Evolutionary conservation across 2,888 invertebrate species (phyloP).

Genomic region (Caenorhabditis sinica): DNA sequence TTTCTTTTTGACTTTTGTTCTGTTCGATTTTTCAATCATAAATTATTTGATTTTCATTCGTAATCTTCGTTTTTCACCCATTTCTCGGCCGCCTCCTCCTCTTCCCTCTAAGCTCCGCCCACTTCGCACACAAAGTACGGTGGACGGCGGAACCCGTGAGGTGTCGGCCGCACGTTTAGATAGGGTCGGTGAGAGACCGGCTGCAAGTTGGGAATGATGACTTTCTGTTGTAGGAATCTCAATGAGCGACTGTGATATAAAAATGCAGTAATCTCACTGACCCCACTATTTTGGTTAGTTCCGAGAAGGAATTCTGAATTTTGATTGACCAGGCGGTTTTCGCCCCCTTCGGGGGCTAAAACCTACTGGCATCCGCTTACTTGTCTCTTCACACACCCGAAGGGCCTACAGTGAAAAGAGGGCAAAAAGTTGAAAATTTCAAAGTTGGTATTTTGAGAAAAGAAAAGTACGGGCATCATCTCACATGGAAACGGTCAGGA

Average conservation of each 20-base stretch:
- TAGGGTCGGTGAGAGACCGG: neutral
- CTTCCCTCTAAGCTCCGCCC: slow-evolving; percentile 46
- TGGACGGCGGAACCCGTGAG: slow-evolving; percentile 47
- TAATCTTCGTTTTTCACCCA: neutral
- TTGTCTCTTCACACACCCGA: too few species aligned
- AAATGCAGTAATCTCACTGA: slow-evolving; percentile 67
- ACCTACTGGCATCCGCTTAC: too few species aligned
- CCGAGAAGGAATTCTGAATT: neutral
- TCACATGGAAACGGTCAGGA: too few species aligned
- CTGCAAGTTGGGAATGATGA: slow-evolving; percentile 55
- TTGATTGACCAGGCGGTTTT: neutral
- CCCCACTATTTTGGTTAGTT: slow-evolving; percentile 39
- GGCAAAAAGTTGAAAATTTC: too few species aligned
- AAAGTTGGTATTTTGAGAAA: too few species aligned
- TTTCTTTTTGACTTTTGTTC: neutral
- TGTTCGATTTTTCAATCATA: slow-evolving; percentile 11
- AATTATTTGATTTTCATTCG: neutral
- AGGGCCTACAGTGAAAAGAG: neutral
- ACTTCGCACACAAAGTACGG: slow-evolving; percentile 28
- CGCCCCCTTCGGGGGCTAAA: too few species aligned
- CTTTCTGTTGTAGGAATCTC: slow-evolving; percentile 69
- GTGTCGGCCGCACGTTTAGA: slow-evolving; percentile 44
- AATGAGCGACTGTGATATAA: slow-evolving; percentile 64
- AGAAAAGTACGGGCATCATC: too few species aligned
- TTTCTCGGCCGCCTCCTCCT: neutral